Evolutionary conservation across 2,113 vertebrate genomes (phyloP), one percentile per base, ranked within the genome.

Genomic region (Anser brachyrhynchus): DNA sequence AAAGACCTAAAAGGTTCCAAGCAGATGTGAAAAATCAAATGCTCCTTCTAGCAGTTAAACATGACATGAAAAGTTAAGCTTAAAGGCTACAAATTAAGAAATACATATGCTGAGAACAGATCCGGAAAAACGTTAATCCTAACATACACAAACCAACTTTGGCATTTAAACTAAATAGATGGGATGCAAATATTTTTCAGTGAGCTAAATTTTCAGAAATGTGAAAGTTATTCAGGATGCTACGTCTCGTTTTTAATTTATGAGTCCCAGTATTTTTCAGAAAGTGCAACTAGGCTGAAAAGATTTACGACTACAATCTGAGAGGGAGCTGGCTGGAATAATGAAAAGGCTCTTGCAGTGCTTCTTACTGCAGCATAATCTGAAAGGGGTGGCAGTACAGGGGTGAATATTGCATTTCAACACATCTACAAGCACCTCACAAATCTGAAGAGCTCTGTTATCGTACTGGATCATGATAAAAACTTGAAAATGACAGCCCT

Each of bases 1-100:
- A 80, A 5, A 81, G 55, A 77, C 26, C 37, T 35, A 31, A 31
- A 83, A 59, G 46, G 80, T 65, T 86, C 52, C 72, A 93, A 91
- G 78, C 69, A 93, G 79, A 94, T 89, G 85, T 59, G 72, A 86
- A 93, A 93, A 95, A 77, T 52, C 82, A 90, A 92, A 72, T 41
- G 18, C 29, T 86, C 46, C 70, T 88, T 83, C 75, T 54, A 77
- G 39, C 58, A 87, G 70, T 79, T 69, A 72, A 91, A 91, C 72
- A 49, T 19, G 26, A 75, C 31, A 22, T 6, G 33, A 72, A 39
- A 81, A 92, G 39, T 69, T 75, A 90, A 2, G 22, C 52, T 81
- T 57, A n/a, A 78, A 84, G 80, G 33, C 58, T 57, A 44, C 69
- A 79, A 89, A 54, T 76, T 57, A 76, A 87, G 49, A 84, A 66